Conservation (phyloP, 2,797 vertebrate genomes). For the Myotis vivesi region DNA sequence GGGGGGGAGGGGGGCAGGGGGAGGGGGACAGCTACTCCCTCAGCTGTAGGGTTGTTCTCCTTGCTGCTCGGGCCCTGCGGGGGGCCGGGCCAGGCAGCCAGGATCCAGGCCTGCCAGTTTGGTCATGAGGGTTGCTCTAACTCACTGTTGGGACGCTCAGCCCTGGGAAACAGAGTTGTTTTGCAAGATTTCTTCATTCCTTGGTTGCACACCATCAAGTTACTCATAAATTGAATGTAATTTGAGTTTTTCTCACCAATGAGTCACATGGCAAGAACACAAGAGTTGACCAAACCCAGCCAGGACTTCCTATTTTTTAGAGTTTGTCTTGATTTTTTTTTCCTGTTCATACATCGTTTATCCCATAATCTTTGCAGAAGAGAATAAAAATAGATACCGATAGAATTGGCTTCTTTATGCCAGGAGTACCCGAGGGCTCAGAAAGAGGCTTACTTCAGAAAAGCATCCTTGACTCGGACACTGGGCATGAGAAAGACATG, state of each 20-base stretch:
- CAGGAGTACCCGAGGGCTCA: not conserved
- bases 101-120: not conserved
- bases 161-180: conserved; percentile 56
- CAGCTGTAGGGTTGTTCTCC: not conserved
- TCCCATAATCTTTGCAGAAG: not conserved
- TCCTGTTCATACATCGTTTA: not conserved
- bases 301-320: not conserved
- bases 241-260: conserved; percentile 18
- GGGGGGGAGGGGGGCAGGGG: no score
- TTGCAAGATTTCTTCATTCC: conserved; percentile 51
- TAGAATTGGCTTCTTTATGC: not conserved
- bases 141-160: not conserved
- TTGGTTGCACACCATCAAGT: not conserved
- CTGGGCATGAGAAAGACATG: rapidly evolving
- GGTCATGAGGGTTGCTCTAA: conserved; percentile 3
- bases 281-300: not conserved
- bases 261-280: not conserved
- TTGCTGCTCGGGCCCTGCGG: not conserved
- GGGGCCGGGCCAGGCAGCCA: not conserved
- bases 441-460: not conserved
- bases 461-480: not conserved
- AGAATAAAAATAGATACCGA: not conserved
- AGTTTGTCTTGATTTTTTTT: not conserved
- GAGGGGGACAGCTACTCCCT: not conserved
- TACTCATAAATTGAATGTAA: not conserved